Evolutionary conservation across 2,113 vertebrate species (phyloP), one percentile per base, ranked within the genome.

Genomic region (Solea senegalensis): DNA sequence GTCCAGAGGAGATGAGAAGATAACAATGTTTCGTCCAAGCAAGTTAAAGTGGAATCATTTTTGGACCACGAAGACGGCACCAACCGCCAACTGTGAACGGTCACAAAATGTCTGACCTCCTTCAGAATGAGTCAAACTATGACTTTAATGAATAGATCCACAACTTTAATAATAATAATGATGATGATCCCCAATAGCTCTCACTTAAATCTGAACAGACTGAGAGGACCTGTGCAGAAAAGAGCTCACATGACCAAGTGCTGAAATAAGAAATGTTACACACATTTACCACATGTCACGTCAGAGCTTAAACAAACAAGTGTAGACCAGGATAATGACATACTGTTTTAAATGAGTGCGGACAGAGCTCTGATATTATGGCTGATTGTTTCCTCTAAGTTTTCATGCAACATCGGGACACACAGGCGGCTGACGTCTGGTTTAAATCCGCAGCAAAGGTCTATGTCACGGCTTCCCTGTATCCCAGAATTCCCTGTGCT

Each of bases 11-110:
- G 78, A 90, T 80, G 77, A 76, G 69, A 59, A 82, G 87, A 91
- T 89, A 86, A 87, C 78, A 73, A 78, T 45, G 59, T 86, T 86
- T 85, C 74, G 82, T 84, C 82, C 76, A 87, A 91, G 87, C 83
- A 84, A 85, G 71, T 82, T 73, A 90, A 91, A 93, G 61, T 69
- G 67, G 72, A 92, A 90, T 90, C 90, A 90, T 69, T 78, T 68
- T 86, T 69, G 64, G 62, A 78, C 89, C 57, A 64, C 80, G 78
- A 78, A 78, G 80, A 92, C 89, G 81, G 56, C 86, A 90, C 87
- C 86, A 63, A 75, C 81, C 72, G 76, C 63, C 68, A 66, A 86
- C 74, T 66, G 61, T 64, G 59, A 80, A 65, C 7, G 34, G 68
- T 51, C 72, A 76, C 81, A 76, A 81, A 80, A 86, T 76, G 43